A percentile compares a stretch with the other conserved stretches of the same genome.
Evolutionary conservation across 2,797 vertebrate genomes (phyloP).

Genomic region (Pipistrellus nathusii): DNA sequence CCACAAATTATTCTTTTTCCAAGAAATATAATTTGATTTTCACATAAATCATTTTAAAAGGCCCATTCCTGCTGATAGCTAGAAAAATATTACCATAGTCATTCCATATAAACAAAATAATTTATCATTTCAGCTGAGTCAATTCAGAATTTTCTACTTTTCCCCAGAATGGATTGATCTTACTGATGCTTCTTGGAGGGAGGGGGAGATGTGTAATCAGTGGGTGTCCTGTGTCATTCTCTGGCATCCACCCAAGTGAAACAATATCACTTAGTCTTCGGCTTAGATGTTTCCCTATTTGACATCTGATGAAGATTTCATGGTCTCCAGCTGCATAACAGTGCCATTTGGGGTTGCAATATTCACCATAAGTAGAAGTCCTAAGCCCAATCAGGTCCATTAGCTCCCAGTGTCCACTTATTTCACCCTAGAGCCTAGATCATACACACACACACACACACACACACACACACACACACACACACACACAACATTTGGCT

Average conservation of each 20-base stretch:
- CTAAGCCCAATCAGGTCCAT: background rate
- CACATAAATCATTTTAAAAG: slow-evolving; percentile 9
- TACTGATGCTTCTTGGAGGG: background rate
- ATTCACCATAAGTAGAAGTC: background rate
- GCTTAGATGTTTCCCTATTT: background rate
- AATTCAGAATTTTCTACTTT: background rate
- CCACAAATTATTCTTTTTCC: background rate
- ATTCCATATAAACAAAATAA: background rate
- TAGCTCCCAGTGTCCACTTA: background rate
- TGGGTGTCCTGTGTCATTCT: background rate
- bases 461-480: background rate
- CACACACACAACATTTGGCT: background rate
- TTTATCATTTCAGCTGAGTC: background rate
- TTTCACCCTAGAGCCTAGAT: background rate
- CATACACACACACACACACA: no score
- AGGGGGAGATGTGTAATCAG: background rate
- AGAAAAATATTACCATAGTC: background rate
- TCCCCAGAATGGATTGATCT: background rate
- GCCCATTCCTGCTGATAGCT: background rate
- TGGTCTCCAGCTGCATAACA: background rate
- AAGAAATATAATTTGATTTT: background rate
- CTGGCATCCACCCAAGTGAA: background rate
- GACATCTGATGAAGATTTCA: background rate
- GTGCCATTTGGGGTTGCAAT: background rate
- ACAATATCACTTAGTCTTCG: background rate